Base-by-base conservation (phyloP, 2,113 vertebrate genomes). In the Ailurus styani region DNA sequence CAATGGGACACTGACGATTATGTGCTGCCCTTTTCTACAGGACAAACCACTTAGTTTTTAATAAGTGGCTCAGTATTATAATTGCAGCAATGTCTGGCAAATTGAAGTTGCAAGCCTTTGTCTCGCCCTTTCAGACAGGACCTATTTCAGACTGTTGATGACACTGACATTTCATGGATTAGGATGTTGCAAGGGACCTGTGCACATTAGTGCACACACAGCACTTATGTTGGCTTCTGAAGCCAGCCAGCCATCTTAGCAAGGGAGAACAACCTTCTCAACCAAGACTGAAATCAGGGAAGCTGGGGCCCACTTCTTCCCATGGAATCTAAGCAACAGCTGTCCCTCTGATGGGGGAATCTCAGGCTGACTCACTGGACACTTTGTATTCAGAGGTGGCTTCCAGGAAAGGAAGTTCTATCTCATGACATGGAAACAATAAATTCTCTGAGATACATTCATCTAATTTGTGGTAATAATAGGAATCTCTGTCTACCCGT, bases 11-110 rank as follows among this genome's bases (percentile, higher is more conserved):
- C 82, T 97, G 77, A 55, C 5, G 45, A 87, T 89, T 96, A 78
- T 94, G 97, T 97, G 98, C 98, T 98, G 78, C 87, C 98, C 98
- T 98, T 98, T 97, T 78, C 98, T 98, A 97, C 95, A 98, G 94
- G 98, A 96, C 98, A 84, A 96, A 95, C 98, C 98, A 86, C 95
- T 25, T 97, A 93, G 87, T 82, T 97, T 95, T 86, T 98, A 95
- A 77, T 95, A 90, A 55, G 97, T 98, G 98, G 97, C 86, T 98
- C 95, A 97, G 96, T 97, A 3, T 98, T 98, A 97, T 94, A 98
- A 96, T 92, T 94, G 97, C 97, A 96, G 82, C 82, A 50, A 86
- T 96, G 83, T 98, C 97, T 87, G 97, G 72, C 90, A 47, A 78
- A 92, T 75, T 78, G 97, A 98, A 96, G 97, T 97, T 91, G 84